Evolutionary conservation across 2,113 vertebrate species (phyloP), one percentile per base, ranked within the genome.

Genomic region (Salvelinus alpinus): DNA sequence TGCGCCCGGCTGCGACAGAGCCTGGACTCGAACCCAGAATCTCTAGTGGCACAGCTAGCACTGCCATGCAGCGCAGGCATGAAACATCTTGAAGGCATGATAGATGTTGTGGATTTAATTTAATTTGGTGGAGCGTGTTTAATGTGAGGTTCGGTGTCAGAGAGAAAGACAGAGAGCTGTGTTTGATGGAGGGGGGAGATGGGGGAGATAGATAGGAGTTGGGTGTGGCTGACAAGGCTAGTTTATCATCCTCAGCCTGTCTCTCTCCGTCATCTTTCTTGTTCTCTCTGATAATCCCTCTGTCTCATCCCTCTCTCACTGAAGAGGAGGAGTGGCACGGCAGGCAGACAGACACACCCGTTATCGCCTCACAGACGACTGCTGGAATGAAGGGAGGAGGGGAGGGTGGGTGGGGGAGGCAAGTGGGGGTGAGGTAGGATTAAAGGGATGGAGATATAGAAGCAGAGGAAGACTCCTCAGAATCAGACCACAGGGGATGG

Each of bases 211-310:
- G 47, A 16, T 13, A 9, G 48, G 22, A 74, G 74, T 71, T 62
- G 60, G 57, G 62, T 68, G 51, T 73, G 79, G 78, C 24, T 73
- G 70, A 73, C 25, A 73, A 64, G 25, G 60, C 73, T 76, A 44
- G 13, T 78, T 79, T 74, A 20, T 80, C 66, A 78, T 74, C 51
- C 18, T 70, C 59, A 78, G 20, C 44, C 9, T 48, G 20, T 70
- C 68, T 22, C 51, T 60, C 34, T 11, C 34, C 1, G 25, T 29
- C 25, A 6, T 64, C 72, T 25, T 8, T 73, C n/a, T 60, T 22
- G 11, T n/a, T 3, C 11, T 48, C 20, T 47, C 16, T 64, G 27
- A 64, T 73, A 64, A 64, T 24, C 31, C 3, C 5, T 8, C 22
- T 57, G 38, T 71, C 20, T 5, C 16, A 14, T 47, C 20, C 18